A percentile compares a stretch with the other conserved stretches of the same genome.
Conservation (phyloP, 2,797 vertebrate species). For the Lagorchestes hirsutus region DNA sequence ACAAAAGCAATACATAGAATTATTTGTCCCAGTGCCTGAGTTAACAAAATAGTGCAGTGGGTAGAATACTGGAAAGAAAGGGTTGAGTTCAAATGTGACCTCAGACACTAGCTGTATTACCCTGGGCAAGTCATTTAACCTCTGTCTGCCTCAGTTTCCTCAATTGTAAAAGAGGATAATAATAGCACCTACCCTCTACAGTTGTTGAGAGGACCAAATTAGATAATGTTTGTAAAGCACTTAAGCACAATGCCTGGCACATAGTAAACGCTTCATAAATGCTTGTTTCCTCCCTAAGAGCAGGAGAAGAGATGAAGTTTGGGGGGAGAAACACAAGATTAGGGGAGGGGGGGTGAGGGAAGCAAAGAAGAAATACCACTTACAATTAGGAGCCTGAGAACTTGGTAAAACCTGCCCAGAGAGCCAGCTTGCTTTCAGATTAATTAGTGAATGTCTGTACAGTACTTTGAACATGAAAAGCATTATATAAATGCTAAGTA, state of each 20-base stretch:
- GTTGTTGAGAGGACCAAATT: not conserved
- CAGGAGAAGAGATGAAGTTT: not conserved
- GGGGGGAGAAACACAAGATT: not conserved
- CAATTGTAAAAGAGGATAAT: not conserved
- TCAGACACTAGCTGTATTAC: not conserved
- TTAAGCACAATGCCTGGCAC: not conserved
- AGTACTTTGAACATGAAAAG: conserved; percentile 80
- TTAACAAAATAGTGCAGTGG: not conserved
- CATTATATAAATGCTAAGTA: conserved; percentile 68
- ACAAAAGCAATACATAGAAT: not conserved
- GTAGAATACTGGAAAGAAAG: not conserved
- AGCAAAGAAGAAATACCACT: not conserved
- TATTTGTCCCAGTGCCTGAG: not conserved
- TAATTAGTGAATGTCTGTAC: conserved; percentile 73
- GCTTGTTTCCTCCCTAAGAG: not conserved
- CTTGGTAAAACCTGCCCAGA: conserved; percentile 73
- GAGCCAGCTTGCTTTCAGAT: conserved; percentile 55
- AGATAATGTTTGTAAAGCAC: not conserved
- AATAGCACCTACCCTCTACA: not conserved
- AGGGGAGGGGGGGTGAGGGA: not conserved
- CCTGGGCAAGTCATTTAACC: not conserved
- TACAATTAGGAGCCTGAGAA: conserved; percentile 66
- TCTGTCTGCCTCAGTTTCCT: not conserved
- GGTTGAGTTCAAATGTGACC: not conserved
- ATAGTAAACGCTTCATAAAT: not conserved